Percentiles rank a stretch among this genome's conserved stretches.
These are phyloP conservation scores for Strigamia transsilvanica DNA, from an alignment of 2,888 invertebrate genomes.

Conservation along the genomic window DNA sequence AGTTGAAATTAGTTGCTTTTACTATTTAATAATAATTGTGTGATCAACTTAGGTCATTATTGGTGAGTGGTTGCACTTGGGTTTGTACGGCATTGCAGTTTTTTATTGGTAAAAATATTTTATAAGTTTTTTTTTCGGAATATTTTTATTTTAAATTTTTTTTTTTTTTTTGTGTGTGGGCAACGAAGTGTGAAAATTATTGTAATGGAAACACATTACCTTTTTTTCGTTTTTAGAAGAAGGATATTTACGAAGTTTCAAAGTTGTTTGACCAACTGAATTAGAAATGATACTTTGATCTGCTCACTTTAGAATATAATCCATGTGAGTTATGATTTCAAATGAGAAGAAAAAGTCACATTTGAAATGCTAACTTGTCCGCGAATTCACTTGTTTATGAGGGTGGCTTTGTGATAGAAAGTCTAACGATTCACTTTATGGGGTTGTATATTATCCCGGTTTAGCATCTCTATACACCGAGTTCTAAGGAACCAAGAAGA, in stretches of 20 bases:
- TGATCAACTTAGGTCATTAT: too few relatives aligned
- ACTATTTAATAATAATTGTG: too few relatives aligned
- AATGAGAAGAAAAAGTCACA: slow-evolving; percentile 42
- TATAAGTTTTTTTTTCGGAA: too few relatives aligned
- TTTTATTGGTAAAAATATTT: too few relatives aligned
- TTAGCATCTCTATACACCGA: slow-evolving; percentile 26
- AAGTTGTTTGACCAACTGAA: slow-evolving; percentile 39
- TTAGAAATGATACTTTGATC: slow-evolving; percentile 35
- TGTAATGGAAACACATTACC: too few relatives aligned
- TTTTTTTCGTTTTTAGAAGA: background rate
- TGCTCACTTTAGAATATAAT: slow-evolving; percentile 10
- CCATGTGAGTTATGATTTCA: slow-evolving; percentile 31
- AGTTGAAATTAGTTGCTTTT: too few relatives aligned
- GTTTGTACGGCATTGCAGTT: too few relatives aligned
- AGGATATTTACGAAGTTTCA: background rate
- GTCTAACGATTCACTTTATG: slow-evolving; percentile 42
- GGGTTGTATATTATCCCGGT: slow-evolving; percentile 48
- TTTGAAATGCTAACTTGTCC: slow-evolving; percentile 47
- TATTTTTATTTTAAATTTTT: too few relatives aligned
- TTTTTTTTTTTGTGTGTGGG: too few relatives aligned
- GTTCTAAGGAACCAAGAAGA: background rate
- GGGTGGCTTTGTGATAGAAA: slow-evolving; percentile 42
- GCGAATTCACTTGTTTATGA: slow-evolving; percentile 43
- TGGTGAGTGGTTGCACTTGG: too few relatives aligned
- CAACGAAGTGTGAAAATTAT: too few relatives aligned